These are phyloP conservation scores for Sisyra terminalis DNA, from an alignment of 2,888 invertebrate species.

Conservation along the genomic window DNA sequence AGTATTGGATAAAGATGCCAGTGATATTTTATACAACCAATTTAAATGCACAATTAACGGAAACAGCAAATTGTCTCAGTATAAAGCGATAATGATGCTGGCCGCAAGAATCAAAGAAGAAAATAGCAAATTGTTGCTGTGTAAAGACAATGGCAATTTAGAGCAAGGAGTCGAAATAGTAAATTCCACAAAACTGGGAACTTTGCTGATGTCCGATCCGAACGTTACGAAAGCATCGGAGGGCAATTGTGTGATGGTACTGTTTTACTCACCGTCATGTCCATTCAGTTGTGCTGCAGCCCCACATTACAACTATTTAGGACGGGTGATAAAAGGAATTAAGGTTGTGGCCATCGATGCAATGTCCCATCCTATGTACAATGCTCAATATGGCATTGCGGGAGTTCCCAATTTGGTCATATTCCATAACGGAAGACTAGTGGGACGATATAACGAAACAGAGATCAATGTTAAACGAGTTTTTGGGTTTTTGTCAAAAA, in stretches of 20 bases:
- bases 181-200: conserved; percentile 52
- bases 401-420: conserved; percentile 79
- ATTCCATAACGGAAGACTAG: conserved; percentile 75
- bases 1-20: too few relatives aligned
- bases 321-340: conserved; percentile 71
- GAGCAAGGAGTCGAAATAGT: conserved; percentile 34
- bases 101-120: too few relatives aligned
- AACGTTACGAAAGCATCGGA: conserved; percentile 44
- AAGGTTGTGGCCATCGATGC: conserved; percentile 85
- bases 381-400: conserved; percentile 81
- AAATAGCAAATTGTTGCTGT: too few relatives aligned
- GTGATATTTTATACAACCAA: too few relatives aligned
- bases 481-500: conserved; percentile 55
- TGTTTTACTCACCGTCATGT: conserved; percentile 84
- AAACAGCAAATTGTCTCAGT: too few relatives aligned
- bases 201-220: conserved; percentile 42
- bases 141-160: too few relatives aligned
- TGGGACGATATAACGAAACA: conserved; percentile 70
- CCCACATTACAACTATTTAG: conserved; percentile 78
- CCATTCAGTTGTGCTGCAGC: conserved; percentile 82
- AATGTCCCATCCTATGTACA: conserved; percentile 62
- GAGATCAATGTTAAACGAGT: conserved; percentile 66
- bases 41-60: too few relatives aligned
- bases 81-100: too few relatives aligned
- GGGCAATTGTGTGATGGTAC: conserved; percentile 56